These are phyloP conservation scores for Oriolus oriolus DNA, from an alignment of 2,113 vertebrate species.

Conservation along the genomic window DNA sequence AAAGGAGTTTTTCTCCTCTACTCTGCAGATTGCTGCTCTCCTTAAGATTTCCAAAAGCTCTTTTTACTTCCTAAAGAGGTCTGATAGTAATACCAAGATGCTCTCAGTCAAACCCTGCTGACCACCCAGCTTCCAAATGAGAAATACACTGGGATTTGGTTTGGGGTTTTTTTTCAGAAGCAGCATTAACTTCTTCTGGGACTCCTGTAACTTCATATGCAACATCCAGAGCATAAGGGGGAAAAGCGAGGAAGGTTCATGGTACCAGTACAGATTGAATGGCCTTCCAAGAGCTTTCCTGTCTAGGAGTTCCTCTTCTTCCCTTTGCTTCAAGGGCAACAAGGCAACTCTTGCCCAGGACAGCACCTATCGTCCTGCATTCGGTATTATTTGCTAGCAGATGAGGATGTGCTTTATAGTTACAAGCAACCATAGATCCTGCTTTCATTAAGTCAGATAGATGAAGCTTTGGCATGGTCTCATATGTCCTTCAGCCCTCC, in stretches of 20 bases:
- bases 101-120: neutral
- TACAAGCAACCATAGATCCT: neutral
- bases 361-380: neutral
- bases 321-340: neutral
- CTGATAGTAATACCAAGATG: neutral
- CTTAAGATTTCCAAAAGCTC: neutral
- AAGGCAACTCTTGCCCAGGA: neutral
- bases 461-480: neutral
- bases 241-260: neutral
- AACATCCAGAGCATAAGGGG: neutral
- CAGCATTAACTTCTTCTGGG: neutral
- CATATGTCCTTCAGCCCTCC: neutral
- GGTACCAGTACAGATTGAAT: neutral
- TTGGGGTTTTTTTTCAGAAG: neutral
- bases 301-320: neutral
- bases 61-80: neutral
- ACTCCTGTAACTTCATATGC: neutral
- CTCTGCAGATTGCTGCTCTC: neutral
- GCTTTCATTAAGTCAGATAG: neutral
- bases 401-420: neutral
- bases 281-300: neutral
- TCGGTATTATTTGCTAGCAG: neutral
- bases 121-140: neutral
- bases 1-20: neutral
- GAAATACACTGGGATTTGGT: neutral